Evolutionary conservation across 1,140 invertebrate genomes (phyloP).

Genomic region (Meloidogyne exigua): DNA sequence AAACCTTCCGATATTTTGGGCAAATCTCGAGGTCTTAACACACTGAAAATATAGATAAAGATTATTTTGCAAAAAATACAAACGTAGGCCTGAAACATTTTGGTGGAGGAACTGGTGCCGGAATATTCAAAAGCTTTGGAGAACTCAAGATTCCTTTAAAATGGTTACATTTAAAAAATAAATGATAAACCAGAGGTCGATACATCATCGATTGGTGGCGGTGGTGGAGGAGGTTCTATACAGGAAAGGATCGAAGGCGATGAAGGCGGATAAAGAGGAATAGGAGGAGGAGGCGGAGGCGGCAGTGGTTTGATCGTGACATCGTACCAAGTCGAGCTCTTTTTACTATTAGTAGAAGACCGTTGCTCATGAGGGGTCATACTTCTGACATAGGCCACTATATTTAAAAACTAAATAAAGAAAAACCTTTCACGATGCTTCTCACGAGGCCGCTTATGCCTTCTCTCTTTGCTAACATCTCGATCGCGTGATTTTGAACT

Average conservation of each 20-base stretch:
- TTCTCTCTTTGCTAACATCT: background rate
- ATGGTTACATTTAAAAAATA: background rate
- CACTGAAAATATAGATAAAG: conserved; percentile 25
- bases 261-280: background rate
- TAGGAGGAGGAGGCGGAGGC: conserved; percentile 3
- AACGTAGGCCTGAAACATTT: conserved; percentile 21
- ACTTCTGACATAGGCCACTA: too few species aligned
- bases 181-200: background rate
- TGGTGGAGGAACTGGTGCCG: conserved; percentile 24
- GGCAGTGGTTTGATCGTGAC: background rate
- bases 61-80: background rate
- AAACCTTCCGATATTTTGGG: conserved; percentile 31
- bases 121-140: background rate
- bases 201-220: background rate
- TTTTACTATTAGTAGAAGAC: too few species aligned
- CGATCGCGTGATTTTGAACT: background rate
- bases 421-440: background rate
- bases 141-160: background rate
- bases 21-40: conserved; percentile 32
- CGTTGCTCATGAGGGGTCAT: too few species aligned
- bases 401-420: too few species aligned
- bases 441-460: background rate
- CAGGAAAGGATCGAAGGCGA: background rate
- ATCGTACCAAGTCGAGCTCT: background rate
- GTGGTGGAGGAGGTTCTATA: conserved; percentile 9